Conservation (phyloP, 2,797 vertebrate species). For the Typhlichthys subterraneus region DNA sequence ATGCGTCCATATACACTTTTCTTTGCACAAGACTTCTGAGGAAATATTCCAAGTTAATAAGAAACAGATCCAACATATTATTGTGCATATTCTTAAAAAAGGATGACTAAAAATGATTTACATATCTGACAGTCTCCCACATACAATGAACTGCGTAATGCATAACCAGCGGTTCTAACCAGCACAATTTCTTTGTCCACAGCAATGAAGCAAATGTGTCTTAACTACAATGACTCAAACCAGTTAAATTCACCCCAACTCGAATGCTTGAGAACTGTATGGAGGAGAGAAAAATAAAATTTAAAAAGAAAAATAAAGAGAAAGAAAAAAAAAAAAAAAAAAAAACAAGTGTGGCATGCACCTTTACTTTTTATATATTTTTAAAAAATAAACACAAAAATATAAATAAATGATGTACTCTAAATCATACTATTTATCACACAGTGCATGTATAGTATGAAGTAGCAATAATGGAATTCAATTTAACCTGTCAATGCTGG, state of each 20-base stretch:
- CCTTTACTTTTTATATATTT: constrained; percentile 30
- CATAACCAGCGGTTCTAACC: constrained; percentile 3
- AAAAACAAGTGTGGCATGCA: constrained; percentile 39
- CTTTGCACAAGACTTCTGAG: constrained; percentile 20
- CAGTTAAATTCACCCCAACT: constrained; percentile 29
- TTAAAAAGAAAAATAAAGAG: constrained; percentile 6
- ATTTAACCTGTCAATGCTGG: constrained; percentile 26
- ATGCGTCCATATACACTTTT: constrained; percentile 37
- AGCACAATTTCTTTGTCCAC: constrained; percentile 22
- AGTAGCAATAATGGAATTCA: constrained; percentile 19
- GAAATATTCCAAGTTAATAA: constrained; percentile 37
- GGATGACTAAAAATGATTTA: constrained; percentile 24
- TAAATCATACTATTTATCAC: constrained; percentile 4
- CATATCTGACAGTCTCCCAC: constrained; percentile 18
- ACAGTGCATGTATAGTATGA: constrained; percentile 11
- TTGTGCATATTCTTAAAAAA: constrained; percentile 25
- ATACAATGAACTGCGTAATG: constrained; percentile 24
- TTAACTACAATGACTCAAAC: constrained; percentile 40
- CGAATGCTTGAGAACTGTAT: constrained; percentile 37
- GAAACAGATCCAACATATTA: constrained; percentile 19
- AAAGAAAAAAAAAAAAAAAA: constrained; percentile 5
- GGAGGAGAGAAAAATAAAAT: constrained; percentile 4
- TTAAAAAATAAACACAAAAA: neutral
- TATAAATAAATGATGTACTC: constrained; percentile 20
- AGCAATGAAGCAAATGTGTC: constrained; percentile 18